Percentiles rank a stretch among this genome's conserved stretches.
phyloP scores from a whole-genome alignment of 1,140 invertebrate genomes.

The Thaumetopoea pityocampa region DNA sequence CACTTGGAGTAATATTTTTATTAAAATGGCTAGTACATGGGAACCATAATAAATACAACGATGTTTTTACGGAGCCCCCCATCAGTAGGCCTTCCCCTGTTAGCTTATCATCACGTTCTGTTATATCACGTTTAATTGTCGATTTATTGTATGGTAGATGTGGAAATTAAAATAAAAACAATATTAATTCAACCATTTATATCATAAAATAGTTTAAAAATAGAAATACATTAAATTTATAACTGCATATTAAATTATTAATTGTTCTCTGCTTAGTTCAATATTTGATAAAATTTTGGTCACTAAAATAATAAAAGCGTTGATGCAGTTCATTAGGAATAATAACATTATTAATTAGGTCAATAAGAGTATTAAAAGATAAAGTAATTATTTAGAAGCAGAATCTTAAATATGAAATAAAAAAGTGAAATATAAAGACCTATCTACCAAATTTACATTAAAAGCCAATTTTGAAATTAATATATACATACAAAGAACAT shows the following conservation, averaged over 20 bases:
- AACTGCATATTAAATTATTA: conserved; percentile 53
- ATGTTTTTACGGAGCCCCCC: too few species aligned
- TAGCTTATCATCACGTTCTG: too few species aligned
- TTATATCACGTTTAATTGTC: too few species aligned
- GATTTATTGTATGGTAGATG: background rate
- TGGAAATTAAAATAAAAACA: conserved; percentile 23
- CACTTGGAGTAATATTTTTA: too few species aligned
- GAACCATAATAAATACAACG: too few species aligned
- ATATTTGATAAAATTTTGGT: conserved; percentile 24
- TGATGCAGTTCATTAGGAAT: conserved; percentile 33
- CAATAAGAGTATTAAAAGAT: conserved; percentile 37
- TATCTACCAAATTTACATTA: conserved; percentile 54
- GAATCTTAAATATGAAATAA: conserved; percentile 44
- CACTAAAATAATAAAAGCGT: conserved; percentile 25
- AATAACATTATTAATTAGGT: conserved; percentile 28
- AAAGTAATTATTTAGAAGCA: conserved; percentile 35
- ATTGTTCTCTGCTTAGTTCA: conserved; percentile 46
- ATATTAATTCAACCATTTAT: conserved; percentile 55
- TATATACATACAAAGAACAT: conserved; percentile 52
- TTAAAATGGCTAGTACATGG: too few species aligned
- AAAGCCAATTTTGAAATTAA: conserved; percentile 36
- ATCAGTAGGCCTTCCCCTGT: too few species aligned
- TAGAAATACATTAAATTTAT: conserved; percentile 57
- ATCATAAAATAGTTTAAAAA: conserved; percentile 41
- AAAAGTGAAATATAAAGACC: conserved; percentile 54